Percentiles rank a stretch among this genome's conserved stretches.
Conservation (phyloP, 1,140 invertebrate genomes). For the Philaenus spumarius region DNA sequence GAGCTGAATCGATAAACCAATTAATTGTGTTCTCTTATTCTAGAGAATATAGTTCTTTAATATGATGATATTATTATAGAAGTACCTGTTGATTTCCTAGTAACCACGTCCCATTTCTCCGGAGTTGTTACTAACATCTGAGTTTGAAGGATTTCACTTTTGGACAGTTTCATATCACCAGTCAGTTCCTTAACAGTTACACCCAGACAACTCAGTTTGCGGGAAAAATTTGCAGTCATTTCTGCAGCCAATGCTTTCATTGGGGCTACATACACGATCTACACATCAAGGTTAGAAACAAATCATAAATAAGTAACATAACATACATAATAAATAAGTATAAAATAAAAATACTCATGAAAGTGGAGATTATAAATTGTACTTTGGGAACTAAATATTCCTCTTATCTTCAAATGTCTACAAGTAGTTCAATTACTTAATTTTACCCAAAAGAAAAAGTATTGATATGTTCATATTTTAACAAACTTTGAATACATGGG, state of each 20-base stretch:
- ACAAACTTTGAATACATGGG: too few relatives aligned
- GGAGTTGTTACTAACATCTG: slow-evolving; percentile 99
- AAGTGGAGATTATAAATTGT: too few relatives aligned
- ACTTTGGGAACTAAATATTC: too few relatives aligned
- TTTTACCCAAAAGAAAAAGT: too few relatives aligned
- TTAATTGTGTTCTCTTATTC: background rate
- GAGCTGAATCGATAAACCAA: too few relatives aligned
- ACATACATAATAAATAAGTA: too few relatives aligned
- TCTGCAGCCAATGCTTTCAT: slow-evolving; percentile 99
- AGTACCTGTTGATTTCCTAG: slow-evolving; percentile 77
- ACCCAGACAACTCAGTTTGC: slow-evolving; percentile 64
- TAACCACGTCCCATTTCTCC: slow-evolving; percentile 99
- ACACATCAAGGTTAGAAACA: slow-evolving; percentile 30
- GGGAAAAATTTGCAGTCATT: slow-evolving; percentile 93
- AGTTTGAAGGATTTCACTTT: slow-evolving; percentile 89
- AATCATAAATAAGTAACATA: too few relatives aligned
- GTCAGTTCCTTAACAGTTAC: slow-evolving; percentile 88
- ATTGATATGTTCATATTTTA: too few relatives aligned
- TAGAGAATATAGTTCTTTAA: background rate
- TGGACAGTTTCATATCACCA: slow-evolving; percentile 97
- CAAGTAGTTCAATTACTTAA: too few relatives aligned
- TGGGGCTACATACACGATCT: slow-evolving; percentile 97
- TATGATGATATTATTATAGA: too few relatives aligned
- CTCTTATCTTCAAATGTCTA: too few relatives aligned
- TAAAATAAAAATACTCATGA: too few relatives aligned